Evolutionary conservation across 2,113 vertebrate genomes (phyloP).

Genomic region (Ceyx cyanopectus): DNA sequence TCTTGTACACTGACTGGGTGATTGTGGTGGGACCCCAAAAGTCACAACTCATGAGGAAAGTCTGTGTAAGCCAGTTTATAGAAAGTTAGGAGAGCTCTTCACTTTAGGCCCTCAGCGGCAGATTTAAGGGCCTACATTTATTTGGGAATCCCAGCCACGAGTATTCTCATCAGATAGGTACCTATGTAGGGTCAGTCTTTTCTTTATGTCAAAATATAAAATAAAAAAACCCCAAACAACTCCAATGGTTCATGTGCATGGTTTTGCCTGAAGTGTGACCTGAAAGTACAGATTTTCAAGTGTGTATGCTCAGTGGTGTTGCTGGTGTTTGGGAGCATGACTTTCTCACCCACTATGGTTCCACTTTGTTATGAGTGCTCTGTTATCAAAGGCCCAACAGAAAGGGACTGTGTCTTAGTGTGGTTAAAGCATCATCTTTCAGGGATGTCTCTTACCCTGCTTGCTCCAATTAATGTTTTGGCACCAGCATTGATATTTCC

Average conservation of each 20-base stretch:
- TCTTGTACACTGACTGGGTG: not conserved
- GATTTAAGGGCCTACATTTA: not conserved
- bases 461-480: not conserved
- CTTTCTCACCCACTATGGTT: not conserved
- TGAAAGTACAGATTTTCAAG: not conserved
- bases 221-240: not conserved
- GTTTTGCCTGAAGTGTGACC: not conserved
- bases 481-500: not conserved
- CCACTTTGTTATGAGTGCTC: fast-evolving
- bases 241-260: not conserved
- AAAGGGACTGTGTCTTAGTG: not conserved
- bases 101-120: not conserved
- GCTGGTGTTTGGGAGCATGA: not conserved
- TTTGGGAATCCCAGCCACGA: not conserved
- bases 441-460: not conserved
- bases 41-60: not conserved
- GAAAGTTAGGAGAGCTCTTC: not conserved
- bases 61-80: not conserved
- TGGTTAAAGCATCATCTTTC: not conserved
- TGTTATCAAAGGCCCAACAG: not conserved
- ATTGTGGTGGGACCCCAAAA: not conserved
- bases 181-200: not conserved
- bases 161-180: not conserved
- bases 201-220: not conserved
- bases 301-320: fast-evolving